A percentile compares a stretch with the other conserved stretches of the same genome.
phyloP scores from a whole-genome alignment of 2,113 vertebrate species.

The Guaruba guarouba region DNA sequence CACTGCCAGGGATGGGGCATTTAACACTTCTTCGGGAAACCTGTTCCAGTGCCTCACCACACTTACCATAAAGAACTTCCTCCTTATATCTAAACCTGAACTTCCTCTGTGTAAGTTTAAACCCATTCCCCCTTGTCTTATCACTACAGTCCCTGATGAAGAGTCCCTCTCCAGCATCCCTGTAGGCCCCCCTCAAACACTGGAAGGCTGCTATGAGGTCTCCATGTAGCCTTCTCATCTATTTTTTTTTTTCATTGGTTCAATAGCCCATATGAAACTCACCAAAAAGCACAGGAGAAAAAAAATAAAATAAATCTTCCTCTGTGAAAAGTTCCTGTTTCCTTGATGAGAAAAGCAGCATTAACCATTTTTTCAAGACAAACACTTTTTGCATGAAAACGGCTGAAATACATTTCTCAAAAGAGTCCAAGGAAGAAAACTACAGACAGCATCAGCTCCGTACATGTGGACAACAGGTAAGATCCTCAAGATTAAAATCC shows the following conservation, averaged over 20 bases:
- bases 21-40: neutral
- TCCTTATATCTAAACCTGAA: neutral
- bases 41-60: neutral
- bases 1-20: neutral
- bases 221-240: neutral
- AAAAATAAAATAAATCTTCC: neutral
- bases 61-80: neutral
- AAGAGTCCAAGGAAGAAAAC: neutral
- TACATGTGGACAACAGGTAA: neutral
- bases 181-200: neutral
- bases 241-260: neutral
- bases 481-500: neutral
- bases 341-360: neutral
- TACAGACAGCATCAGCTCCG: neutral
- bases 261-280: neutral
- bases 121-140: neutral
- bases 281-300: neutral
- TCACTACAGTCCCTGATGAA: neutral
- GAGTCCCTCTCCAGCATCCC: neutral
- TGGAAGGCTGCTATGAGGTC: neutral
- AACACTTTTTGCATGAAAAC: neutral
- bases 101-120: neutral
- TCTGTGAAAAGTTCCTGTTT: neutral
- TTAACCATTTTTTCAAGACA: neutral
- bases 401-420: neutral